Evolutionary conservation across 2,888 invertebrate genomes (phyloP), one percentile per base, ranked within the genome.

Genomic region (Cabera pusaria): DNA sequence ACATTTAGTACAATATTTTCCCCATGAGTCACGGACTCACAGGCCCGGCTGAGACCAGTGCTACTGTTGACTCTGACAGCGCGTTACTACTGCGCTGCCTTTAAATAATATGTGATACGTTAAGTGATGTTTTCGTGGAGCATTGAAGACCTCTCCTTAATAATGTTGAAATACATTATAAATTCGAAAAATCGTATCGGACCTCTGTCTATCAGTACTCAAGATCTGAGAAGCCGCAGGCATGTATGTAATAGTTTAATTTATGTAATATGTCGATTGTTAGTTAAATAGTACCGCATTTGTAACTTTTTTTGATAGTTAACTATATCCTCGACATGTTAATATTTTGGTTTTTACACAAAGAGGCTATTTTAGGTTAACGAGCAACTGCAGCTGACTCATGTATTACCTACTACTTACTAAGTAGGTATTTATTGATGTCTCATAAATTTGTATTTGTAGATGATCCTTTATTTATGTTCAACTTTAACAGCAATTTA

Each of bases 1-100:
- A 63, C 63, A 68, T 77, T 77, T 74, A 58, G 63, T 67, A 49
- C 61, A 69, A 72, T 70, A 70, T 86, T 85, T 85, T 84, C 85
- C 85, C 85, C 50, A 62, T 83, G 80, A 83, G 58, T 82, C 82
- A 83, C 58, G 55, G 37, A 49, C 38, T 3, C 2, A 14, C 16
- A 35, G 44, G 33, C 49, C 38, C 39, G 43, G 32, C 52, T 44
- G 60, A 64, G 62, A n/a, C n/a, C 62, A 45, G 49, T 46, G 44
- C 38, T 33, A 23, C 16, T 19, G 31, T 24, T 7, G 19, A n/a
- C n/a, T n/a, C 35, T 4, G 11, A 6, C 24, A 11, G 24, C 31
- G 31, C 27, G 17, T 16, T 31, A 37, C 37, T 28, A 38, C 32
- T 23, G 37, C 24, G 19, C 32, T 27, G 21, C 21, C 36, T 29